Evolutionary conservation across 2,888 invertebrate species (phyloP), one percentile per base, ranked within the genome.

Genomic region (Drosophila kokeensis): DNA sequence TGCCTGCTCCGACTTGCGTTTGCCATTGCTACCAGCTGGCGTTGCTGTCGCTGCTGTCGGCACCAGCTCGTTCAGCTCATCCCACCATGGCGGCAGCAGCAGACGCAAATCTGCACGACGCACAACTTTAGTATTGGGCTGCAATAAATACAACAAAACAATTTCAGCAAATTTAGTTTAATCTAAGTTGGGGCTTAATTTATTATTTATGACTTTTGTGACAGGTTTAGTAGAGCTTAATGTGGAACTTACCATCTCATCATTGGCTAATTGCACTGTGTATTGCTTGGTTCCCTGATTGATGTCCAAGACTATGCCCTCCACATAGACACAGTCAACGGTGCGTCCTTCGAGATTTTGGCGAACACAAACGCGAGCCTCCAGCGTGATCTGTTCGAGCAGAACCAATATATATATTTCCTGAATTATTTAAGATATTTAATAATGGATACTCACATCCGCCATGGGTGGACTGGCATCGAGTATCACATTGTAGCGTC

Each of bases 81-180:
- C 99, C 94, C 97, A 97, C 99, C 99, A 99, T 0, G 99, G 99
- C 21, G 99, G 98, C 91, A 97, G 95, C 80, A 99, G 94, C 32
- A 99, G 94, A 30, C 99, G 95, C 70, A 99, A 94, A 92, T 98
- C 98, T 6, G 99, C 98, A 42, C 99, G 95, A 91, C 97, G 96
- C 75, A 98, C 97, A 88, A 96, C 89, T 76, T 91, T 92, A 15
- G 77, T 80, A 27, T 70, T 66, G 53, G 79, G 67, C 89, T 87
- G 40, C 7, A 76, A 45, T 1, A 7, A 30, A 45, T 50, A n/a
- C 2, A 27, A 34, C 11, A 36, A 10, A 11, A 2, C 11, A 24
- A 36, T 34, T 24, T 15, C 7, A 36, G 5, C 36, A 45, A 24
- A 8, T 45, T 24, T 45, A 24, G 0, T 15, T 24, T 4, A 32